phyloP scores from a whole-genome alignment of 1,140 invertebrate genomes.

The Cyphomyrmex costatus region DNA sequence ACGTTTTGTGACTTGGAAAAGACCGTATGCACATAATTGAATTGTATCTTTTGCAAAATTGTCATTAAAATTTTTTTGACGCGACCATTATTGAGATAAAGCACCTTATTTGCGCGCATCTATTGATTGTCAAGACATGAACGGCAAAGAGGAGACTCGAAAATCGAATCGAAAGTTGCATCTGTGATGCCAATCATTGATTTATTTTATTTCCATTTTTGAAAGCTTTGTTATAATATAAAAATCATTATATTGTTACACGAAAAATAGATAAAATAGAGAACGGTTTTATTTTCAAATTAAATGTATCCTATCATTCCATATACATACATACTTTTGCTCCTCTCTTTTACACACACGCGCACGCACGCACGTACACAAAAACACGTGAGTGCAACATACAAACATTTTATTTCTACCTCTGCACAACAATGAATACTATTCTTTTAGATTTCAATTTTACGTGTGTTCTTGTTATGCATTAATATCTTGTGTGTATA shows the following conservation, averaged over 20 bases:
- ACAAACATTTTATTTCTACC: constrained; percentile 48
- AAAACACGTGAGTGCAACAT: background rate
- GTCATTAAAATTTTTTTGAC: background rate
- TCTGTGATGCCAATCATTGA: background rate
- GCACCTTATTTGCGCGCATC: background rate
- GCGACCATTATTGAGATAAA: background rate
- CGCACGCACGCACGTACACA: too few relatives aligned
- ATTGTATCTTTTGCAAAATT: background rate
- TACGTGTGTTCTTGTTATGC: constrained; percentile 47
- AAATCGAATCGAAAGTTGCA: background rate
- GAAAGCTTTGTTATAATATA: background rate
- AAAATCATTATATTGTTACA: background rate
- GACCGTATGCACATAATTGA: background rate
- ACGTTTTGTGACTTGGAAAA: background rate
- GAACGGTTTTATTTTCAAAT: constrained; percentile 38
- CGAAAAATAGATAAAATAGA: background rate
- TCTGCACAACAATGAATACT: constrained; percentile 54
- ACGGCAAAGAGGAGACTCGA: background rate
- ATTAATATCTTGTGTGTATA: constrained; percentile 61
- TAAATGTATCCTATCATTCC: constrained; percentile 44
- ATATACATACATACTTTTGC: background rate
- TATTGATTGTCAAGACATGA: background rate
- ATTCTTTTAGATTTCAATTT: constrained; percentile 56
- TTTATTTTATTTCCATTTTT: constrained; percentile 27
- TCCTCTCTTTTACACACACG: background rate